These are phyloP conservation scores for Pterophyllum scalare DNA, from an alignment of 2,113 vertebrate genomes.

Conservation along the genomic window DNA sequence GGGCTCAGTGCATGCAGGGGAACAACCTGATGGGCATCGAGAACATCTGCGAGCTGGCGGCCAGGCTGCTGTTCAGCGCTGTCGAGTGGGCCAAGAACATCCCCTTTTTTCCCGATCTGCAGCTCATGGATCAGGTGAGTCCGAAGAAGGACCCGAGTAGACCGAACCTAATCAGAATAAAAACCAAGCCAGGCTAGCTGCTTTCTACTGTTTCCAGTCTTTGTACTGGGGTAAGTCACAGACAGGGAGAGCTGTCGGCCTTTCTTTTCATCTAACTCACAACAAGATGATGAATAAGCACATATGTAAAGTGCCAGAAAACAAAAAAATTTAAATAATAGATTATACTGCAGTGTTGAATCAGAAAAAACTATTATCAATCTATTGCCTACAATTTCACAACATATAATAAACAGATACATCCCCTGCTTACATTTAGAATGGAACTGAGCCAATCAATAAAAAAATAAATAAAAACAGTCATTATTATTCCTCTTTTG, in stretches of 20 bases:
- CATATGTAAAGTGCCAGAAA: neutral
- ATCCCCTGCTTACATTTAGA: neutral
- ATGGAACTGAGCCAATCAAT: neutral
- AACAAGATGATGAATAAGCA: neutral
- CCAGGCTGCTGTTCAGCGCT: slow-evolving; percentile 87
- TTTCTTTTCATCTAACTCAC: neutral
- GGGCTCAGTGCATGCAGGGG: slow-evolving; percentile 87
- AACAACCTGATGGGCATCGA: slow-evolving; percentile 88
- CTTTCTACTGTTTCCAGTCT: neutral
- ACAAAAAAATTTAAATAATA: neutral
- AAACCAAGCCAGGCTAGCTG: neutral
- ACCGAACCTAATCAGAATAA: neutral
- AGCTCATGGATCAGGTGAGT: slow-evolving; percentile 86
- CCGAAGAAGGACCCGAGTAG: accelerated
- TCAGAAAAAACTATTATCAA: neutral
- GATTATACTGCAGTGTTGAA: neutral
- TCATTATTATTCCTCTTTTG: neutral
- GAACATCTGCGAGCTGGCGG: slow-evolving; percentile 89
- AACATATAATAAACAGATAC: neutral
- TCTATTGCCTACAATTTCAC: neutral
- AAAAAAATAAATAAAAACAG: neutral
- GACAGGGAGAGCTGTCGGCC: neutral
- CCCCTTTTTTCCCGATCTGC: slow-evolving; percentile 89
- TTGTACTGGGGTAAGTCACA: neutral
- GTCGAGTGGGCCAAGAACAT: slow-evolving; percentile 91